Evolutionary conservation across 1,140 invertebrate species (phyloP).

Genomic region (Lepidurus couesii): DNA sequence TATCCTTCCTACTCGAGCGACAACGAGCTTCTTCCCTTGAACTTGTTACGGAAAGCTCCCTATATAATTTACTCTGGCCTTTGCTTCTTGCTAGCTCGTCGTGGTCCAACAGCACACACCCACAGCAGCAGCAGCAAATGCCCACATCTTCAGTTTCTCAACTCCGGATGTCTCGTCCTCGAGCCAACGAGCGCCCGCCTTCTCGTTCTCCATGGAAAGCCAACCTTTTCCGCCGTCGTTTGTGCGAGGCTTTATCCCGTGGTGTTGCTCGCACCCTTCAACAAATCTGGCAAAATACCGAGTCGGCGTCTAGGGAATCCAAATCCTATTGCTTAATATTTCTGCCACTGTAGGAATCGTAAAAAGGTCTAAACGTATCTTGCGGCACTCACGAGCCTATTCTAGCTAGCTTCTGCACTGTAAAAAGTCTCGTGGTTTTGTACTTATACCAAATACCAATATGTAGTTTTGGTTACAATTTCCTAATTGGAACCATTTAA

Average conservation of each 20-base stretch:
- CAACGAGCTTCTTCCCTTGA: slow-evolving; percentile 9
- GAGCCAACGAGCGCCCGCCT: not conserved
- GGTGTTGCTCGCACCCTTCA: slow-evolving; percentile 11
- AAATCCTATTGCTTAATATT: not conserved
- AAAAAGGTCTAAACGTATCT: too few species aligned
- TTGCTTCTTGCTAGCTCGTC: not conserved
- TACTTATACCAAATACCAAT: too few species aligned
- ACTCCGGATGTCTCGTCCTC: not conserved
- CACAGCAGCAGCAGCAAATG: slow-evolving; percentile 10
- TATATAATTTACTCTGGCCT: slow-evolving; percentile 11
- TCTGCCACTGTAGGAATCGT: too few species aligned
- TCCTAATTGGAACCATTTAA: too few species aligned
- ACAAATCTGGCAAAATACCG: not conserved
- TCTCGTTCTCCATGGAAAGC: not conserved
- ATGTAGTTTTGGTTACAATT: too few species aligned
- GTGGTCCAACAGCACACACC: not conserved
- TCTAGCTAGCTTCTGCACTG: too few species aligned
- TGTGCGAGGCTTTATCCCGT: not conserved
- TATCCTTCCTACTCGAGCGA: not conserved
- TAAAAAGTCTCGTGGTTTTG: too few species aligned
- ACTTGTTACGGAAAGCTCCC: not conserved
- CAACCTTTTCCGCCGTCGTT: slow-evolving; percentile 12
- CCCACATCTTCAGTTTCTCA: not conserved
- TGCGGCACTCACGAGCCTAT: too few species aligned
- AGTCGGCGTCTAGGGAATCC: not conserved